phyloP scores from a whole-genome alignment of 2,113 vertebrate genomes.

The Phodopus roborovskii region DNA sequence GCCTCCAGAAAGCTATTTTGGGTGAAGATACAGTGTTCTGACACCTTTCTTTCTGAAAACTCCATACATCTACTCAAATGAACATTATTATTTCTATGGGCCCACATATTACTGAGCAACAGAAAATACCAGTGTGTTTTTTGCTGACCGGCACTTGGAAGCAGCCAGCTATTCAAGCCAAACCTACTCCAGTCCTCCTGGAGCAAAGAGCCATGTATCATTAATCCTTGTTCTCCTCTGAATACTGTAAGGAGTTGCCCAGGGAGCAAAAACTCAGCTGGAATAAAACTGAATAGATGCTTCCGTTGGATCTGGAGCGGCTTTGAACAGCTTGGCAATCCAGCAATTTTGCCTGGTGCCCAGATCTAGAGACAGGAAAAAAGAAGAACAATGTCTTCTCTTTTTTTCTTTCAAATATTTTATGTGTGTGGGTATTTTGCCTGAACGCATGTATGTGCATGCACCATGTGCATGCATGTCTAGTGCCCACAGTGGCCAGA shows the following conservation, averaged over 20 bases:
- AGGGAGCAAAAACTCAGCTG: background rate
- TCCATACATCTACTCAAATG: conserved; percentile 58
- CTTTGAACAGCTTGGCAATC: background rate
- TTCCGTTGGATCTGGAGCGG: background rate
- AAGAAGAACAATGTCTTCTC: background rate
- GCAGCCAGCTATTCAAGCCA: conserved; percentile 39
- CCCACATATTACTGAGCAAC: conserved; percentile 8
- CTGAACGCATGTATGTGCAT: too few species aligned
- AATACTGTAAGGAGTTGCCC: background rate
- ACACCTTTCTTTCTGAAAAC: conserved; percentile 61
- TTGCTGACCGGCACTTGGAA: conserved; percentile 41
- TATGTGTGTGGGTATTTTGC: background rate
- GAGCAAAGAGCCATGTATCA: background rate
- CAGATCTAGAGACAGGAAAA: background rate
- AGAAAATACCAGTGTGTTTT: conserved; percentile 56
- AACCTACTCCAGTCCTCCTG: conserved; percentile 24
- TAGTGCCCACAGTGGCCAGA: background rate
- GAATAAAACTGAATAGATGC: background rate
- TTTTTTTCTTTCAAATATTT: background rate
- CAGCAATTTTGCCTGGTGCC: background rate
- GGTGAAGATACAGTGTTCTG: conserved; percentile 59
- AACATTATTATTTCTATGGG: conserved; percentile 61
- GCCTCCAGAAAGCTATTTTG: conserved; percentile 71
- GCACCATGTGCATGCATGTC: too few species aligned
- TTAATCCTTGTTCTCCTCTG: background rate